A percentile compares a stretch with the other conserved stretches of the same genome.
These are phyloP conservation scores for Leptinotarsa undecemlineata DNA, from an alignment of 1,140 invertebrate genomes.

Conservation along the genomic window DNA sequence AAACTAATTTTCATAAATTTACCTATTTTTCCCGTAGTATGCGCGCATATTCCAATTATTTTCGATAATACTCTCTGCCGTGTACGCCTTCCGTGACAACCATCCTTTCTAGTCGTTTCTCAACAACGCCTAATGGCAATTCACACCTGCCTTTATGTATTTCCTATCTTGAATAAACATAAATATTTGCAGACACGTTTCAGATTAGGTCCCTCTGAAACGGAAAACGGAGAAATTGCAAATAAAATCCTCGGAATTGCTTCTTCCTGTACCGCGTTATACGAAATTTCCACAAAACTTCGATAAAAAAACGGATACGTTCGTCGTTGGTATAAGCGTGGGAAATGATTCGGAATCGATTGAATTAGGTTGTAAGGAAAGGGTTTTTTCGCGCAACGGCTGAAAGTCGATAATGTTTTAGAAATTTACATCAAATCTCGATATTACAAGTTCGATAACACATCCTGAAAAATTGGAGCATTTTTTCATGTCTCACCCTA, in stretches of 20 bases:
- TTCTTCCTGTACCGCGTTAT: not conserved
- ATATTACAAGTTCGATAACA: too few relatives aligned
- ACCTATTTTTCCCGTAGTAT: not conserved
- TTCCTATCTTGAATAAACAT: conserved; percentile 8
- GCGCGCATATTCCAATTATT: not conserved
- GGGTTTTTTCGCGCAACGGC: too few relatives aligned
- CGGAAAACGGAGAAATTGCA: not conserved
- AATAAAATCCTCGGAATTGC: conserved; percentile 3
- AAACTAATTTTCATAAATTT: too few relatives aligned
- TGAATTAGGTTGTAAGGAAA: too few relatives aligned
- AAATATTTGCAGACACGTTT: conserved; percentile 8
- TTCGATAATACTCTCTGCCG: not conserved
- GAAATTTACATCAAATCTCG: too few relatives aligned
- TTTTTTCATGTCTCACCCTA: too few relatives aligned
- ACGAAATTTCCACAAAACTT: not conserved
- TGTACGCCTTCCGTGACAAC: not conserved
- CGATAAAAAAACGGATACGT: not conserved
- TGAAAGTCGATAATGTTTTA: too few relatives aligned
- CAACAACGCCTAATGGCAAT: conserved; percentile 2
- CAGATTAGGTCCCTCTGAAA: conserved; percentile 1
- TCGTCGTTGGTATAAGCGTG: too few relatives aligned
- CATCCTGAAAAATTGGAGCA: too few relatives aligned
- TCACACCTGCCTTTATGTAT: conserved; percentile 7
- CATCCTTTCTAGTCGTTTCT: conserved; percentile 3
- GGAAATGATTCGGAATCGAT: too few relatives aligned